These are phyloP conservation scores for Hydra vulgaris DNA, from an alignment of 30 jellyfish, hydroid and myxozoan genomes.

Conservation along the genomic window DNA sequence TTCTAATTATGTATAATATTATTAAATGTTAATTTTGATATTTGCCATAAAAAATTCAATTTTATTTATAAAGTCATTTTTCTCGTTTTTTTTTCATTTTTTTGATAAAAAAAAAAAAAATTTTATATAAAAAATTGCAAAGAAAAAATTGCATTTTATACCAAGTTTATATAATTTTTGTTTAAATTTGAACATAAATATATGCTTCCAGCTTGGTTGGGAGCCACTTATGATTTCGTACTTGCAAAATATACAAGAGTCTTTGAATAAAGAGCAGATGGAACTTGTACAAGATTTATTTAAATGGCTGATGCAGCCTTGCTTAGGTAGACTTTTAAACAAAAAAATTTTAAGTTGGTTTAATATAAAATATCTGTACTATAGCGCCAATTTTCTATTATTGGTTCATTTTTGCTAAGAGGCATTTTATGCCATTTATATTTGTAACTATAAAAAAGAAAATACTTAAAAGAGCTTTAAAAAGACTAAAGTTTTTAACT, in stretches of 20 bases:
- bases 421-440: too few relatives aligned
- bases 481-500: too few relatives aligned
- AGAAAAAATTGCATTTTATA: too few relatives aligned
- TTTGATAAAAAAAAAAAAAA: too few relatives aligned
- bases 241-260: conserved; percentile 58
- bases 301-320: conserved; percentile 92
- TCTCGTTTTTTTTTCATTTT: too few relatives aligned
- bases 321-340: conserved; percentile 65
- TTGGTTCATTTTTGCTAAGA: neutral
- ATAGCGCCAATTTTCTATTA: neutral
- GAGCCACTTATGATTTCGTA: conserved; percentile 86
- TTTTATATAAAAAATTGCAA: too few relatives aligned
- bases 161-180: too few relatives aligned
- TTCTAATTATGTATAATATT: neutral
- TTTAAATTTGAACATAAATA: too few relatives aligned
- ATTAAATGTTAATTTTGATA: neutral
- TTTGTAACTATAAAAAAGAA: too few relatives aligned
- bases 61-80: too few relatives aligned
- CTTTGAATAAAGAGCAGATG: conserved; percentile 66
- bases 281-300: conserved; percentile 66
- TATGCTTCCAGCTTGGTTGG: conserved; percentile 88
- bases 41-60: too few relatives aligned
- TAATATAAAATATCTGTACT: neutral
- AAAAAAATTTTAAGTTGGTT: neutral
- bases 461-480: too few relatives aligned